These are phyloP conservation scores for Jacana jacana DNA, from an alignment of 2,113 vertebrate genomes.

Conservation along the genomic window DNA sequence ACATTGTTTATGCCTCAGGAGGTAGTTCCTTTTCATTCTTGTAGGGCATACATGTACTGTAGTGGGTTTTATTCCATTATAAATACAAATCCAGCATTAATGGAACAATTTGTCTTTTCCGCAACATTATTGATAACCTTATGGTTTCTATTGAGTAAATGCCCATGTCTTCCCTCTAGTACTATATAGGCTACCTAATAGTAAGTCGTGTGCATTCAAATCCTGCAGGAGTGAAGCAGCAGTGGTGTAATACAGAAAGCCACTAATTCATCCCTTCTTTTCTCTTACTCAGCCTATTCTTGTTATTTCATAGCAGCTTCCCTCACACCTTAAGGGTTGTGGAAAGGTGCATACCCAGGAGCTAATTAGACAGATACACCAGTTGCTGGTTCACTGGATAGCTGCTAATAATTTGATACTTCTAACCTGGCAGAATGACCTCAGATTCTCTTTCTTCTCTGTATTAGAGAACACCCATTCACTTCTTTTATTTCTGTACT, in stretches of 20 bases:
- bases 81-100: not conserved
- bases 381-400: slow-evolving; percentile 6
- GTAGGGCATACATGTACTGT: not conserved
- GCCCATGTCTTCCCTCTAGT: not conserved
- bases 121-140: not conserved
- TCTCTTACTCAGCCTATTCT: not conserved
- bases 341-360: not conserved
- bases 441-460: slow-evolving; percentile 31
- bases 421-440: slow-evolving; percentile 32
- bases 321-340: not conserved
- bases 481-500: slow-evolving; percentile 9
- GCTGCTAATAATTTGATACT: not conserved
- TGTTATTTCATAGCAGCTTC: not conserved
- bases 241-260: accelerated
- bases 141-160: not conserved
- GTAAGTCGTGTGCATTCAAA: not conserved
- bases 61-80: accelerated
- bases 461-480: not conserved
- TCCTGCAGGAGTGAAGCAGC: not conserved
- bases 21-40: not conserved
- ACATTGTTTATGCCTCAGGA: not conserved
- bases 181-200: not conserved
- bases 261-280: not conserved
- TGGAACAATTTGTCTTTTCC: not conserved
- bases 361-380: not conserved